A percentile compares a stretch with the other conserved stretches of the same genome.
Evolutionary conservation across 2,888 invertebrate genomes (phyloP).

Genomic region (Meiosimyza platycephala): DNA sequence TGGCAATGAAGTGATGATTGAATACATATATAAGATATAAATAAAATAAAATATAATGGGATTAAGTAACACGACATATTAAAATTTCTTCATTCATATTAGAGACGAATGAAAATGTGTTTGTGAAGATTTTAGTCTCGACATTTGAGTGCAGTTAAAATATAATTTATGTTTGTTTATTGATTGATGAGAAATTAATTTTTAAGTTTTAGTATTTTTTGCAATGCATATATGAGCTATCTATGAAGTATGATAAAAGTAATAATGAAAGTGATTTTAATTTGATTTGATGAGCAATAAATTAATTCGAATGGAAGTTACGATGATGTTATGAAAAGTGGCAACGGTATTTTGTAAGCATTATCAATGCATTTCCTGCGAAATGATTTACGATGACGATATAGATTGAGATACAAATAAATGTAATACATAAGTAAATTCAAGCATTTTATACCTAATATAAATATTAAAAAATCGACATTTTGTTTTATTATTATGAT

Average conservation of each 20-base stretch:
- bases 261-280: constrained; percentile 3
- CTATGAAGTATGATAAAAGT: too few species aligned
- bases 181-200: too few species aligned
- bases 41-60: too few species aligned
- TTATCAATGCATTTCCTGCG: constrained; percentile 62
- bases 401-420: constrained; percentile 62
- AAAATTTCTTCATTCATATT: too few species aligned
- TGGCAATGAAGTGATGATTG: constrained; percentile 11
- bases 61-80: too few species aligned
- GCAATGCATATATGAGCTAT: too few species aligned
- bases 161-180: too few species aligned
- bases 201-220: too few species aligned
- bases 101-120: too few species aligned
- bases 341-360: constrained; percentile 26
- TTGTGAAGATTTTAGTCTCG: too few species aligned
- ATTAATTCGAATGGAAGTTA: background rate
- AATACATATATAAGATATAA: too few species aligned
- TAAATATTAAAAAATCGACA: constrained; percentile 18
- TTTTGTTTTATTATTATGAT: constrained; percentile 9
- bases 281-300: constrained; percentile 7
- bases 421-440: constrained; percentile 61
- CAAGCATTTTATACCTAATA: constrained; percentile 45
- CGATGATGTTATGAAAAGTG: constrained; percentile 16
- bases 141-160: too few species aligned
- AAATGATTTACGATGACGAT: constrained; percentile 67